Evolutionary conservation across 1,140 invertebrate species (phyloP), one percentile per base, ranked within the genome.

Genomic region (Dryas iulia): DNA sequence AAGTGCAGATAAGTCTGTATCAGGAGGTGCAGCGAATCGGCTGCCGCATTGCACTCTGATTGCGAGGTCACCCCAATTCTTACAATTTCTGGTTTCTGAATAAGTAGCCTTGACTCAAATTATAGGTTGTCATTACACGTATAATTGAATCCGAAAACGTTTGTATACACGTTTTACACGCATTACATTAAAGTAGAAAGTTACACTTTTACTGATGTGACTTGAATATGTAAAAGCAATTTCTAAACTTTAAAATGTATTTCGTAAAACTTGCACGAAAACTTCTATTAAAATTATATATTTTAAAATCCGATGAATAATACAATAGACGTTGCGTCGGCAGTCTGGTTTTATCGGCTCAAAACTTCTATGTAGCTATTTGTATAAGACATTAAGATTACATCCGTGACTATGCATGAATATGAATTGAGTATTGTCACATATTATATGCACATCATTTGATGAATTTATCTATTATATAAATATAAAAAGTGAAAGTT

Each of bases 121-220:
- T 66, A 66, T 69, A 72, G 78, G 75, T 83, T 81, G 77, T 73
- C 79, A 82, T 81, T 84, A 84, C 69, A 77, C 67, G 79, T 87
- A 86, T 74, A 66, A 71, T 21, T 47, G 39, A 47, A 21, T 47
- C 39, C 39, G 39, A 21, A 47, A 47, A 47, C 14, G 39, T 47
- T 18, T 47, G 39, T 10, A 21, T 47, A 47, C 14, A 39, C 18
- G 8, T 7, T 7, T 3, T 10, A 47, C 14, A 47, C 18, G 60
- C 76, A 70, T 75, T 77, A 67, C 65, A 69, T 53, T 26, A 73
- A 76, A 66, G 61, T 81, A 86, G 87, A 90, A 87, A 90, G 87
- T 75, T 82, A 64, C 66, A 83, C 81, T 83, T 84, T 82, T 88
- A 78, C 77, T 72, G 39, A 83, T 83, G 86, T 89, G 86, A 82